Evolutionary conservation across 1,140 invertebrate genomes (phyloP).

Genomic region (Atta colombica): DNA sequence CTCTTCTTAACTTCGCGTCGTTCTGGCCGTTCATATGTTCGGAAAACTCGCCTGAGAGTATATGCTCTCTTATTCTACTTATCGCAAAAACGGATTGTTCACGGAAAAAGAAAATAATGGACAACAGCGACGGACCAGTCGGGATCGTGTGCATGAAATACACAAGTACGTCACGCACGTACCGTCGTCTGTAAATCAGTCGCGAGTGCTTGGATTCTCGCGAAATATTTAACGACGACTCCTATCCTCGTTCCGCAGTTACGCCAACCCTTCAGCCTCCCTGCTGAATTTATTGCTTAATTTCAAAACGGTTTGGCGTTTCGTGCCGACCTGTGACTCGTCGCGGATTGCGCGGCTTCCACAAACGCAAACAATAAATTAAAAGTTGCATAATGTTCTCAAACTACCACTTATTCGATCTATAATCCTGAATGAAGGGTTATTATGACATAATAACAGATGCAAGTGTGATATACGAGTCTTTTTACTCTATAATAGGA

Average conservation of each 20-base stretch:
- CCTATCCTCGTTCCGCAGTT: conserved; percentile 17
- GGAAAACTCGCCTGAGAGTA: background rate
- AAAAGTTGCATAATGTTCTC: conserved; percentile 47
- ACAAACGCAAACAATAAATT: conserved; percentile 62
- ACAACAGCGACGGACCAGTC: conserved; percentile 13
- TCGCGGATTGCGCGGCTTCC: conserved; percentile 20
- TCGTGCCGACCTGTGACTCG: conserved; percentile 24
- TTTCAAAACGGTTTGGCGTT: conserved; percentile 59
- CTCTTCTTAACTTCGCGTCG: conserved; percentile 6
- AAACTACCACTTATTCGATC: conserved; percentile 6
- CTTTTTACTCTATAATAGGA: background rate
- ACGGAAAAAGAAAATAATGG: background rate
- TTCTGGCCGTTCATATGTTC: conserved; percentile 33
- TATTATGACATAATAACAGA: background rate
- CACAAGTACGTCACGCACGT: conserved; percentile 56
- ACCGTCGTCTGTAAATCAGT: conserved; percentile 59
- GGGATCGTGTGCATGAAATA: conserved; percentile 39
- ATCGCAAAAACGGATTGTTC: conserved; percentile 11
- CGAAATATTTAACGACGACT: conserved; percentile 45
- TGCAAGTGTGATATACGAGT: background rate
- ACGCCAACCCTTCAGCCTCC: background rate
- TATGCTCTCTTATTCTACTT: conserved; percentile 27
- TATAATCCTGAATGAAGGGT: conserved; percentile 26
- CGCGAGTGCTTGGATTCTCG: conserved; percentile 34
- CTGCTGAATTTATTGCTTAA: conserved; percentile 54